These are phyloP conservation scores for Tetragonula clypearis DNA, from an alignment of 1,140 invertebrate genomes.

Conservation along the genomic window DNA sequence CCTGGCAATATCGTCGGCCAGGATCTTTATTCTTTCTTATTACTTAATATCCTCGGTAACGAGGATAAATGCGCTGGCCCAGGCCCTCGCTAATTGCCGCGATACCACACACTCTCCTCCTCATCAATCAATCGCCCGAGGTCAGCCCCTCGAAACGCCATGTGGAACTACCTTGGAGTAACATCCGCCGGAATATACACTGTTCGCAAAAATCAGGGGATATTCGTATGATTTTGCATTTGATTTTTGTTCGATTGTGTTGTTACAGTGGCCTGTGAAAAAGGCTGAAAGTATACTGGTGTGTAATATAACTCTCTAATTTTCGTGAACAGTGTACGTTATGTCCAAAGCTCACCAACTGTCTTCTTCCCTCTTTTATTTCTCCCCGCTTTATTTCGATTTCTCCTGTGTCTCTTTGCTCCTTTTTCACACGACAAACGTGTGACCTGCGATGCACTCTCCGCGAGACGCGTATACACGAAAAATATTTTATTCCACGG, in stretches of 20 bases:
- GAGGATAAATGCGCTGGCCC: constrained; percentile 58
- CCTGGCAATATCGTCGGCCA: constrained; percentile 58
- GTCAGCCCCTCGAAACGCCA: background rate
- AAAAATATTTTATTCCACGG: background rate
- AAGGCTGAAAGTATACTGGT: no score
- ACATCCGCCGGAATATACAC: background rate
- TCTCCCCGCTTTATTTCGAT: no score
- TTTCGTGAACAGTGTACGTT: background rate
- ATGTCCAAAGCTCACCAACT: no score
- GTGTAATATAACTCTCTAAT: no score
- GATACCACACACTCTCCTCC: constrained; percentile 21
- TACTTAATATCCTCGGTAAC: constrained; percentile 66
- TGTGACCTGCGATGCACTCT: background rate
- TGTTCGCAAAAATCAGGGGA: no score
- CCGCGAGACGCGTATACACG: background rate
- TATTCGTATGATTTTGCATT: no score
- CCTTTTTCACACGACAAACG: background rate
- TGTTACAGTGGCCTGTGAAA: no score
- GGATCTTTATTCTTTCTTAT: constrained; percentile 69
- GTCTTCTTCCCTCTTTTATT: background rate
- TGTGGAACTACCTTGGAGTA: constrained; percentile 10
- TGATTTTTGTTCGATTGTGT: no score
- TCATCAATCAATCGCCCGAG: constrained; percentile 24
- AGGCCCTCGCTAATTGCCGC: constrained; percentile 50
- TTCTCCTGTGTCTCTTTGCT: background rate